phyloP scores from a whole-genome alignment of 2,113 vertebrate species.

The Setophaga petechia region DNA sequence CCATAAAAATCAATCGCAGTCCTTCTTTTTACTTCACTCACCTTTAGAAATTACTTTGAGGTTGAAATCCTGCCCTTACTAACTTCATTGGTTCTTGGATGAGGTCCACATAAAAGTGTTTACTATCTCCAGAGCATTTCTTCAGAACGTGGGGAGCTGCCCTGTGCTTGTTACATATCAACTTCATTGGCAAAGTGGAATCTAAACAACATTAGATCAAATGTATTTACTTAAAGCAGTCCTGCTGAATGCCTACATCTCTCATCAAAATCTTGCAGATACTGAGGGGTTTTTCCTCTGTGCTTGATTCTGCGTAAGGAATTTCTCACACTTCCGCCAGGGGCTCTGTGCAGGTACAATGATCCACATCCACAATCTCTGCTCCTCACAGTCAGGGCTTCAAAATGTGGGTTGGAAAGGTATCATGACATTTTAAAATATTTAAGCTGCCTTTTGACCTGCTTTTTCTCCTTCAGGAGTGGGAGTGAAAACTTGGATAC shows the following conservation, averaged over 20 bases:
- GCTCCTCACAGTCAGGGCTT: background rate
- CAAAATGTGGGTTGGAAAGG: fast-evolving
- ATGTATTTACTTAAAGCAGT: background rate
- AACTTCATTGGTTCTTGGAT: background rate
- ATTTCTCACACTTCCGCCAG: background rate
- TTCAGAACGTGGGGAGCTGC: background rate
- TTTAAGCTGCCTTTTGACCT: background rate
- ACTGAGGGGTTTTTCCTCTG: background rate
- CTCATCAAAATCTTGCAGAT: background rate
- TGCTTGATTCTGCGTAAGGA: background rate
- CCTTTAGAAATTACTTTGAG: background rate
- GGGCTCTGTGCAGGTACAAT: background rate
- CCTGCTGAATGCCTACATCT: background rate
- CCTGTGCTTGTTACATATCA: background rate
- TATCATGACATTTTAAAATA: background rate
- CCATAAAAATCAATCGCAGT: background rate
- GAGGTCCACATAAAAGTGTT: background rate
- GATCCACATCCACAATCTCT: background rate
- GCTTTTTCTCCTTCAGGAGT: background rate
- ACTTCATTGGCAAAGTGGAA: background rate
- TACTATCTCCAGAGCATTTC: background rate
- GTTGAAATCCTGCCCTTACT: background rate
- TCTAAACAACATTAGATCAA: background rate
- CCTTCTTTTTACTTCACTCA: background rate
- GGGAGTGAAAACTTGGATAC: background rate